Evolutionary conservation across 2,797 vertebrate species (phyloP).

Genomic region (Craterocephalus amniculus): DNA sequence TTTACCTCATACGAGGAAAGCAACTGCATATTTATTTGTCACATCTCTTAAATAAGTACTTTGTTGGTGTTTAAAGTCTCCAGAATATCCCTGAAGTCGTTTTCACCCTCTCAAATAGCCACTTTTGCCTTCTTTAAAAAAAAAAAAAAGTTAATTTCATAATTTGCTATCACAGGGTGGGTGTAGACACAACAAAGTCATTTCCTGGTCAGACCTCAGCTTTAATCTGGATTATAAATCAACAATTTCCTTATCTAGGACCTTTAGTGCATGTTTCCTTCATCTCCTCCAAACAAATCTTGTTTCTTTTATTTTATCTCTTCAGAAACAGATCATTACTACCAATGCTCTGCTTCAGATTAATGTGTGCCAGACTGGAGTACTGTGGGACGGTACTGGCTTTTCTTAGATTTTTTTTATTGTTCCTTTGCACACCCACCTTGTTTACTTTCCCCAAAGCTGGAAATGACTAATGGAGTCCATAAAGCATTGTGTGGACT

Average conservation of each 20-base stretch:
- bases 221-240: constrained; percentile 27
- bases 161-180: constrained; percentile 40
- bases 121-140: neutral
- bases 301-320: constrained; percentile 6
- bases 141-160: constrained; percentile 13
- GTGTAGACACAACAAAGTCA: constrained; percentile 58
- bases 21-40: rapidly evolving
- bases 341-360: neutral
- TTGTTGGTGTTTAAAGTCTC: neutral
- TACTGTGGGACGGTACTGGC: no score
- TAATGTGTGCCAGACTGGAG: neutral
- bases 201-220: constrained; percentile 60
- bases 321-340: neutral
- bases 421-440: neutral
- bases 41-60: neutral
- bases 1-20: neutral
- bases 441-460: neutral
- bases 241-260: constrained; percentile 40
- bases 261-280: constrained; percentile 10
- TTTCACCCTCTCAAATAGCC: neutral
- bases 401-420: neutral
- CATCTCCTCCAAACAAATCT: constrained; percentile 16
- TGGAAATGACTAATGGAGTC: constrained; percentile 1
- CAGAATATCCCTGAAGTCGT: neutral
- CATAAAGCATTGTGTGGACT: constrained; percentile 2